These are phyloP conservation scores for Campoplex nolae DNA, from an alignment of 2,888 invertebrate species.

Conservation along the genomic window DNA sequence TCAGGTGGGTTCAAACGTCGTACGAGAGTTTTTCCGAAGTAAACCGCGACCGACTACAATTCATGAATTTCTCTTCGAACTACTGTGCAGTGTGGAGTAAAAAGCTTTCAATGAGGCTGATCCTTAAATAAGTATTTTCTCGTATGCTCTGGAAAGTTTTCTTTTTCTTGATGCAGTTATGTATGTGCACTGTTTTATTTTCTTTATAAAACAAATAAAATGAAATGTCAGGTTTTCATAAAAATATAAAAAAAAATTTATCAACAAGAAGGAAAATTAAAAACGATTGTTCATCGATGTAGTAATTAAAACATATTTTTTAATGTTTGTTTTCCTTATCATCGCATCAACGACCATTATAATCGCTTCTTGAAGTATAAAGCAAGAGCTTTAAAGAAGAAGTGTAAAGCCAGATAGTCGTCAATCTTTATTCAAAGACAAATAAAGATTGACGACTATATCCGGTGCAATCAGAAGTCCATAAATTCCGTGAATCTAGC, in stretches of 20 bases:
- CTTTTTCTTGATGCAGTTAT: background rate
- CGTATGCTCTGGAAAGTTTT: background rate
- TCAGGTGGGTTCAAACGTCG: constrained; percentile 71
- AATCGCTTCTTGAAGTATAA: background rate
- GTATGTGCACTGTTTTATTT: background rate
- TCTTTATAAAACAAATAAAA: background rate
- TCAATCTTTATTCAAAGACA: no score
- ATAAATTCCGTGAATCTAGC: background rate
- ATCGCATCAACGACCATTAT: background rate
- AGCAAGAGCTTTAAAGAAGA: background rate
- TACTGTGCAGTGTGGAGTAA: background rate
- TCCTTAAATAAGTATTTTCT: constrained; percentile 17
- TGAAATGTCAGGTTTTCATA: background rate
- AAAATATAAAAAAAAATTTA: background rate
- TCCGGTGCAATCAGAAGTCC: background rate
- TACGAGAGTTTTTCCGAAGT: constrained; percentile 56
- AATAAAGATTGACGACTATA: background rate
- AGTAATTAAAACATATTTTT: background rate
- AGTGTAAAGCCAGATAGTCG: no score
- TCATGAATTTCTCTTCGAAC: constrained; percentile 10
- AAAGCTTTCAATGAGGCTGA: background rate
- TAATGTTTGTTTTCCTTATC: background rate
- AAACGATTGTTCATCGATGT: background rate
- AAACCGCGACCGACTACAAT: constrained; percentile 11
- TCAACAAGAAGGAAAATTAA: background rate